A percentile compares a stretch with the other conserved stretches of the same genome.
These are phyloP conservation scores for Colistium nudipinnis DNA, from an alignment of 2,113 vertebrate genomes.

Conservation along the genomic window DNA sequence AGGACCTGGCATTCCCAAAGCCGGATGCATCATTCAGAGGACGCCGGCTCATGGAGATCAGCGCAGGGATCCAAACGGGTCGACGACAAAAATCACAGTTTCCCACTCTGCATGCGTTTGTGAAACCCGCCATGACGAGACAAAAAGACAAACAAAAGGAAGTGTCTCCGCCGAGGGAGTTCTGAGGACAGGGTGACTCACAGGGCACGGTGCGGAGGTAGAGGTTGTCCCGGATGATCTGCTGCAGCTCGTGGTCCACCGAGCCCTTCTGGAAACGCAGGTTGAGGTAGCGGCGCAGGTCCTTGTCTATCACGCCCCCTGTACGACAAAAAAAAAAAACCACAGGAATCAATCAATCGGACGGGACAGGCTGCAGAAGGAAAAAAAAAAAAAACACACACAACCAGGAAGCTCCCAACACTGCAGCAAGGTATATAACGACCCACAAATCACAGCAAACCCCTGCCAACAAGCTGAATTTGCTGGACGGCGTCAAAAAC, in stretches of 20 bases:
- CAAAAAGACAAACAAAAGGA: not conserved
- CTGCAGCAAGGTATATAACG: constrained; percentile 45
- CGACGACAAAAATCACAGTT: too few relatives aligned
- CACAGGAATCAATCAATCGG: constrained; percentile 24
- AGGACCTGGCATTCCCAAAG: not conserved
- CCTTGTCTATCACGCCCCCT: constrained; percentile 98
- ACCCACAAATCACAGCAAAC: constrained; percentile 44
- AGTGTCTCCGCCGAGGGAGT: not conserved
- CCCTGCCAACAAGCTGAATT: constrained; percentile 37
- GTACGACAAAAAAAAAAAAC: constrained; percentile 53
- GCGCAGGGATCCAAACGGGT: too few relatives aligned
- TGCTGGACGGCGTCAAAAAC: constrained; percentile 28
- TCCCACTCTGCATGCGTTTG: too few relatives aligned
- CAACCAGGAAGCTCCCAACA: constrained; percentile 21
- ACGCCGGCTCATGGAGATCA: too few relatives aligned
- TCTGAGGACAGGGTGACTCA: constrained; percentile 80
- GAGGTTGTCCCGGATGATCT: constrained; percentile 99
- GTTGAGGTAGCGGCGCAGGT: constrained; percentile 99
- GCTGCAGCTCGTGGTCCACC: constrained; percentile 97
- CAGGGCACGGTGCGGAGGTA: constrained; percentile 98
- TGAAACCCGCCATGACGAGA: too few relatives aligned
- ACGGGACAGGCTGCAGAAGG: not conserved
- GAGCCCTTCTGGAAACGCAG: constrained; percentile 98
- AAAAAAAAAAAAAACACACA: not conserved
- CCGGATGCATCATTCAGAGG: too few relatives aligned